Base-by-base conservation (phyloP, 2,797 vertebrate species). In the Ptychadena robeensis region DNA sequence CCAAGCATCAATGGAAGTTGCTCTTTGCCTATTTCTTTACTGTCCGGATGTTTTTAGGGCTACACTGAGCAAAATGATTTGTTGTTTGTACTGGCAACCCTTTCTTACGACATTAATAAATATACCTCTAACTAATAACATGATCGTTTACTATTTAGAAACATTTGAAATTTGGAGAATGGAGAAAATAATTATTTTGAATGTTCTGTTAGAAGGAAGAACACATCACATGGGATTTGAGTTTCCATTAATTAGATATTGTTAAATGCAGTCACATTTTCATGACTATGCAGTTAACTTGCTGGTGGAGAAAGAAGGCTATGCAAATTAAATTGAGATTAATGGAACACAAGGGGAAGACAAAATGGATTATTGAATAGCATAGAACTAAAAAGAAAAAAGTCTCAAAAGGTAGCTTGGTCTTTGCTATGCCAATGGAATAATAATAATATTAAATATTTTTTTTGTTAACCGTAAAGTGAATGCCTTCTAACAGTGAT, bases 261-360 rank as follows among this genome's bases (percentile, higher is more conserved):
- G 27, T 27, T 66, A 48, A 77, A 77, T 66, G 63, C 61, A 77
- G 63, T 61, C 59, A 66, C 66, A 37, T 68, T 68, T 32, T 31
- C 63, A 48, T 77, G 63, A 67, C 61, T 61, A 25, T 48, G 30
- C 63, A 77, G 31, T 44, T 27, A 30, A 61, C 40, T 66, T 66
- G 44, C 30, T 77, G 35, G 15, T 63, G 22, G 27, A 75, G 25
- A 75, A 28, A 12, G 25, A 61, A 61, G 2, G 27, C 25, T 28
- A 10, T 61, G 59, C 27, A 28, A 61, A 25, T 61, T 61, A 15
- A 77, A 77, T n/a, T 25, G 44, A 66, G 74, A 77, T 66, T 76
- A 66, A 76, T 66, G n/a, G 18, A 76, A 32, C 35, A 32, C 22
- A 22, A 59, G 59, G 15, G 25, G 15, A 65, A 31, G 35, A 14